These are phyloP conservation scores for Porites rus DNA, from an alignment of 92 coral and sea anemone species.

Conservation along the genomic window DNA sequence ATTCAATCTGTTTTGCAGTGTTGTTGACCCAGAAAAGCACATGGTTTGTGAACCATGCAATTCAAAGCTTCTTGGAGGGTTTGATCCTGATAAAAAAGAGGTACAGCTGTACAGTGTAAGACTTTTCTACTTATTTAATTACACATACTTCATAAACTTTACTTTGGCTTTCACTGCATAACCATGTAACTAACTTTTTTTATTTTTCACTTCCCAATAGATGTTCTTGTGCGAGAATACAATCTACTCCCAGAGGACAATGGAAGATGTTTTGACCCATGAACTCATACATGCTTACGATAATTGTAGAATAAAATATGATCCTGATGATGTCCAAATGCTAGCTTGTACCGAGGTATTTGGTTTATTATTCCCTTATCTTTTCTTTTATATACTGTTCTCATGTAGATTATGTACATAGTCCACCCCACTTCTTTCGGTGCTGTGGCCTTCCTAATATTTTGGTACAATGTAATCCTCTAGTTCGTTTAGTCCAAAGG, in stretches of 20 bases:
- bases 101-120: constrained; percentile 25
- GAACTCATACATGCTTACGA: constrained; percentile 97
- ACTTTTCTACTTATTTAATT: too few relatives aligned
- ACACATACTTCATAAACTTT: too few relatives aligned
- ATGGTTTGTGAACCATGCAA: constrained; percentile 97
- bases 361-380: too few relatives aligned
- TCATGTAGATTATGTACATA: too few relatives aligned
- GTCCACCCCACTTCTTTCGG: too few relatives aligned
- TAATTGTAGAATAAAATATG: constrained; percentile 88
- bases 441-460: too few relatives aligned
- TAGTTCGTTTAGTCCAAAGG: neutral
- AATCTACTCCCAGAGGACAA: constrained; percentile 87
- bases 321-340: constrained; percentile 85
- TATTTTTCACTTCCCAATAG: constrained; percentile 38
- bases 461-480: too few relatives aligned
- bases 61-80: constrained; percentile 93
- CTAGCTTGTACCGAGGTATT: constrained; percentile 96
- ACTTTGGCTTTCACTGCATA: too few relatives aligned
- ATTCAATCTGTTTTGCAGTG: constrained; percentile 41
- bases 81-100: constrained; percentile 95
- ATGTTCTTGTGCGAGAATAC: constrained; percentile 95
- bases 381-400: too few relatives aligned
- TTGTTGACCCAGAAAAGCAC: constrained; percentile 87
- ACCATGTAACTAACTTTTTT: neutral
- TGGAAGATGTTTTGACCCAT: constrained; percentile 92